phyloP scores from a whole-genome alignment of 2,888 invertebrate genomes.

The Eupithecia exiguata region DNA sequence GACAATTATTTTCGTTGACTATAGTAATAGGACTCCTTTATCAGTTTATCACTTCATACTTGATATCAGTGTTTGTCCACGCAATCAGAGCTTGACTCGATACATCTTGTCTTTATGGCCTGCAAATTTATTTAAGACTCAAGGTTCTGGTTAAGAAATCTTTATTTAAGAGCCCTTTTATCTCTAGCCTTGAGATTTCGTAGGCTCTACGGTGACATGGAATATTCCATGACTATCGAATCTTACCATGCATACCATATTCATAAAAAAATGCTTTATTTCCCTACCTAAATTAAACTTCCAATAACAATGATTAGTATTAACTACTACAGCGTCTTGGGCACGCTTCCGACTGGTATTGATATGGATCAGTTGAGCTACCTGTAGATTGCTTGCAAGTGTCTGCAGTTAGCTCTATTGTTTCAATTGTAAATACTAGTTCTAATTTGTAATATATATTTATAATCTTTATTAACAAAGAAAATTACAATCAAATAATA shows the following conservation, averaged over 20 bases:
- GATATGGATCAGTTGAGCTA: too few relatives aligned
- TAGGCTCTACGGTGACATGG: neutral
- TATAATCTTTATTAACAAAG: too few relatives aligned
- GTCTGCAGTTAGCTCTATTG: too few relatives aligned
- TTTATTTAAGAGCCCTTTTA: conserved; percentile 26
- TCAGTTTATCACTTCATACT: conserved; percentile 11
- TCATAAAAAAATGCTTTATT: neutral
- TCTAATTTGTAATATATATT: too few relatives aligned
- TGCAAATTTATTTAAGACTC: conserved; percentile 24
- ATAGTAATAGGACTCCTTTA: neutral
- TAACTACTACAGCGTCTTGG: too few relatives aligned
- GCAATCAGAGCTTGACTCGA: conserved; percentile 28
- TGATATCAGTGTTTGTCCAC: conserved; percentile 20
- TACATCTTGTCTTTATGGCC: conserved; percentile 34
- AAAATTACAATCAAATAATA: too few relatives aligned
- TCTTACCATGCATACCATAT: neutral
- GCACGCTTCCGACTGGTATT: too few relatives aligned
- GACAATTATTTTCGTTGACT: conserved; percentile 3
- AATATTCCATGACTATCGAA: neutral
- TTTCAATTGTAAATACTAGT: too few relatives aligned
- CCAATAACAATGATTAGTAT: too few relatives aligned
- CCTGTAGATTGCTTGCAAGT: too few relatives aligned
- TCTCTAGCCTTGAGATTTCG: conserved; percentile 22
- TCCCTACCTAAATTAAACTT: too few relatives aligned
- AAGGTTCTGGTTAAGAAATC: conserved; percentile 33